Evolutionary conservation across 2,888 invertebrate species (phyloP), one percentile per base, ranked within the genome.

Genomic region (Dynastes grantii): DNA sequence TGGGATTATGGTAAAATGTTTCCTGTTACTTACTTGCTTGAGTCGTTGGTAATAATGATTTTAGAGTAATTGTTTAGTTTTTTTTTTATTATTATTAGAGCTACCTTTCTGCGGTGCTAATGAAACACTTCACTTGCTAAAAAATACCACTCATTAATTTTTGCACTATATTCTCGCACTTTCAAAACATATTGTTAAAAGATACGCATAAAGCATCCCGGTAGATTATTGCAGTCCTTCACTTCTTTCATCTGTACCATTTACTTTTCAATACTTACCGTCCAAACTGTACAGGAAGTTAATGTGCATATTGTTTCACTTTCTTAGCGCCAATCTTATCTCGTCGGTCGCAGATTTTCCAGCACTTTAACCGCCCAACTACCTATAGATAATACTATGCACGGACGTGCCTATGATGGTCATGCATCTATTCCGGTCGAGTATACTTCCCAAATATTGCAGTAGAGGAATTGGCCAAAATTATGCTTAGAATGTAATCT

Each of bases 191-290:
- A 22, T 27, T 29, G 22, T 16, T 2, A 27, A 61, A 16, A 27
- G 22, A 27, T 61, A 16, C 11, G 29, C 11, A 2, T 37, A 2
- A 5, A 45, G 8, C 45, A 45, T 45, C 45, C 45, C 8, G 8
- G 45, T 45, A 45, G 45, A 45, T 8, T 58, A 22, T 58, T 58
- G 8, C 9, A 16, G 9, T n/a, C 13, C 9, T 22, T 67, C 40
- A 6, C 45, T 67, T 67, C 32, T 22, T 6, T 16, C 16, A 16
- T 45, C 40, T 2, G 4, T 9, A 8, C 40, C 40, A 22, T 67
- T 67, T 67, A 11, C 22, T 45, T 45, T 67, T 67, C 45, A 67
- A 67, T 67, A 67, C 65, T 67, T 67, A 67, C 65, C 65, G 65
- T 40, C 49, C 65, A 45, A 67, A 16, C 22, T 40, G 40, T 16